These are phyloP conservation scores for Drosophila birchii DNA, from an alignment of 2,888 invertebrate species.

Conservation along the genomic window DNA sequence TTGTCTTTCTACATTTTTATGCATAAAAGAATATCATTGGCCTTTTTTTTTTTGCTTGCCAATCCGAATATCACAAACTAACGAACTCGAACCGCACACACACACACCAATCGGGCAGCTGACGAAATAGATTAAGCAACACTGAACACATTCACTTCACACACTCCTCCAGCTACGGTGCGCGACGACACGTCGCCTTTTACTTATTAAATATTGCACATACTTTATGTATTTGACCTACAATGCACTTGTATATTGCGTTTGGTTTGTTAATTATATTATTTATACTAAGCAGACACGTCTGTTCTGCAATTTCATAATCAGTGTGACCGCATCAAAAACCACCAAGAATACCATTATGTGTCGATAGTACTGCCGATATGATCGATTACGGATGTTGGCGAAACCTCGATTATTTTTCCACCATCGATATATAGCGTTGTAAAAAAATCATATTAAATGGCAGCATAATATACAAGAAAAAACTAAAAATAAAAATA, in stretches of 20 bases:
- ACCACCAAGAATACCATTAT: not conserved
- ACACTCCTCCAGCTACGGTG: not conserved
- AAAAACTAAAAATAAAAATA: no score
- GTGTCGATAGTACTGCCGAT: no score
- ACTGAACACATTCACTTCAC: slow-evolving; percentile 24
- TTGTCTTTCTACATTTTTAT: not conserved
- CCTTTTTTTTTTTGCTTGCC: slow-evolving; percentile 10
- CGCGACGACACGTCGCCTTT: not conserved
- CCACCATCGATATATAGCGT: no score
- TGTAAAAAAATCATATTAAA: no score
- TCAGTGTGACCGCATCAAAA: not conserved
- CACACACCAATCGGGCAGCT: slow-evolving; percentile 26
- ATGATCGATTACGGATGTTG: no score
- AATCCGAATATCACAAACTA: not conserved
- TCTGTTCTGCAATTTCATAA: slow-evolving; percentile 25
- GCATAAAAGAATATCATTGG: slow-evolving; percentile 7
- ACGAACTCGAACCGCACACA: slow-evolving; percentile 23
- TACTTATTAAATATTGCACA: slow-evolving; percentile 6
- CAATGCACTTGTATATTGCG: slow-evolving; percentile 11
- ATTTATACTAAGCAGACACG: slow-evolving; percentile 19
- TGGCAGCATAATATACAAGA: no score
- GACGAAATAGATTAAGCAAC: slow-evolving; percentile 38
- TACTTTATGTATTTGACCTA: not conserved
- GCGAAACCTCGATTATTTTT: no score
- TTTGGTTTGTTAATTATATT: slow-evolving; percentile 1